Conservation (phyloP, 2,113 vertebrate species). For the Marcusenius ussheri region DNA sequence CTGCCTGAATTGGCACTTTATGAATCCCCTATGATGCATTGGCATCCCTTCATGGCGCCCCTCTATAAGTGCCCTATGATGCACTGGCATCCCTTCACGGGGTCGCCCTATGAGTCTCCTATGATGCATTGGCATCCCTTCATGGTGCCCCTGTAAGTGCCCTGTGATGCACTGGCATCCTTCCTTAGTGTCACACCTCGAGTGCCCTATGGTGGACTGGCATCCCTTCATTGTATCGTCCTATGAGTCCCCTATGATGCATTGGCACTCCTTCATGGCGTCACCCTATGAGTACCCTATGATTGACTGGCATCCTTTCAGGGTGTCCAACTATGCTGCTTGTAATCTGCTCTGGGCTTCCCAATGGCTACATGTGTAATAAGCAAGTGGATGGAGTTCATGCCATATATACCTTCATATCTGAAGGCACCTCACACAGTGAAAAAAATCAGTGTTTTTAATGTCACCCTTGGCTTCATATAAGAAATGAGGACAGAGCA, state of each 20-base stretch:
- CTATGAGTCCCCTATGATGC: background rate
- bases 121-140: background rate
- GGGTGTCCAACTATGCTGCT: background rate
- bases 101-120: background rate
- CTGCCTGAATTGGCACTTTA: background rate
- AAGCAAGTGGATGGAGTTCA: background rate
- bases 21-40: background rate
- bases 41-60: background rate
- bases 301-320: background rate
- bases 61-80: too few species aligned
- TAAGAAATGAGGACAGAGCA: background rate
- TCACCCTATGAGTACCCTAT: background rate
- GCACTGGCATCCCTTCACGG: background rate
- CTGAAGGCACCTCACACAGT: background rate
- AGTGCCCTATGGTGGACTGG: background rate
- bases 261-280: background rate
- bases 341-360: background rate
- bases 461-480: background rate
- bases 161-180: background rate
- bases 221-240: too few species aligned
- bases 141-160: too few species aligned
- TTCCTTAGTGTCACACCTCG: too few species aligned
- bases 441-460: background rate
- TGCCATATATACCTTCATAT: background rate
- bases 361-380: background rate